phyloP scores from a whole-genome alignment of 1,140 invertebrate species.

The Hycleus cichorii region DNA sequence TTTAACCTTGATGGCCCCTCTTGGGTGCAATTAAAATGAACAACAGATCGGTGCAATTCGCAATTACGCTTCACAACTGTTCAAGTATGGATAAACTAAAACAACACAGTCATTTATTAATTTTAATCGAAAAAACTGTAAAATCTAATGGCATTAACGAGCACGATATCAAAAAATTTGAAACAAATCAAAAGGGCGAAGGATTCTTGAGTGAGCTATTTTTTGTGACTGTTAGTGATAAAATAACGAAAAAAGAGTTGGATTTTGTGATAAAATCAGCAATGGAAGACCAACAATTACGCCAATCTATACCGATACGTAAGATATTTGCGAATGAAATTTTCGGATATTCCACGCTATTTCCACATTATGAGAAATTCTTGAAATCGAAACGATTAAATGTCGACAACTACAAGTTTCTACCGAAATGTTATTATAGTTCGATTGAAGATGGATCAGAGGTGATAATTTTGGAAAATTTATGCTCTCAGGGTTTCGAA shows the following conservation, averaged over 20 bases:
- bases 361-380: background rate
- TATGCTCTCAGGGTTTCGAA: background rate
- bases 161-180: too few relatives aligned
- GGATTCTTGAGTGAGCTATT: slow-evolving; percentile 5
- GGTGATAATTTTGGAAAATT: slow-evolving; percentile 2
- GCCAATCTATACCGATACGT: slow-evolving; percentile 1
- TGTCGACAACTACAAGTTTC: background rate
- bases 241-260: background rate
- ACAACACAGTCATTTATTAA: too few relatives aligned
- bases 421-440: background rate
- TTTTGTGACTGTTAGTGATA: background rate
- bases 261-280: slow-evolving; percentile 3
- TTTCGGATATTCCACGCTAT: background rate
- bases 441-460: background rate
- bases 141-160: too few relatives aligned
- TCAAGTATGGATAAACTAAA: too few relatives aligned
- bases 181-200: background rate
- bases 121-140: too few relatives aligned
- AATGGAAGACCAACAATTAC: slow-evolving; percentile 1
- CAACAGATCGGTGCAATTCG: too few relatives aligned
- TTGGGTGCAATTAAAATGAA: too few relatives aligned
- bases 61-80: too few relatives aligned
- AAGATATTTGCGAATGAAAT: slow-evolving; percentile 1
- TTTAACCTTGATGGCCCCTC: too few relatives aligned
- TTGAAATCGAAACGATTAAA: background rate